phyloP scores from a whole-genome alignment of 1,140 invertebrate species.

The Leptopilina boulardi region DNA sequence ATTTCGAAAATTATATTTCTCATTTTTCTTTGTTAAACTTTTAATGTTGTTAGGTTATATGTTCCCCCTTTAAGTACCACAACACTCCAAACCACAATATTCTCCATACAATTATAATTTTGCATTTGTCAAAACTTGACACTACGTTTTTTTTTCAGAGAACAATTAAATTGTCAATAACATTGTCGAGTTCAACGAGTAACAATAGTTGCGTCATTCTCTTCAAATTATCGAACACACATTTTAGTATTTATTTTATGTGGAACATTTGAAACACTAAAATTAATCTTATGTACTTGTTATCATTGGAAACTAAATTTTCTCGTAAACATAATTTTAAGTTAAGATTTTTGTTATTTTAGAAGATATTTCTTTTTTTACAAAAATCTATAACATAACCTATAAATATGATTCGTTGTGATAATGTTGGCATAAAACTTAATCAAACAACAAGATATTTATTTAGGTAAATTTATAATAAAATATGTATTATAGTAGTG shows the following conservation, averaged over 20 bases:
- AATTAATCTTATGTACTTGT: neutral
- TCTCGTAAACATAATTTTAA: too few species aligned
- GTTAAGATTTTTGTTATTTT: too few species aligned
- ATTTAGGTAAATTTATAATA: too few species aligned
- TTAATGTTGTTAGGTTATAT: neutral
- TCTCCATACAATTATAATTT: constrained; percentile 2
- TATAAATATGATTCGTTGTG: too few species aligned
- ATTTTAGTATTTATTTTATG: neutral
- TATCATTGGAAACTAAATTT: too few species aligned
- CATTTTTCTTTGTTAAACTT: neutral
- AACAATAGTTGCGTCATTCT: constrained; percentile 4
- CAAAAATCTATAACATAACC: too few species aligned
- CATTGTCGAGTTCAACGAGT: neutral
- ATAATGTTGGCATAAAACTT: too few species aligned
- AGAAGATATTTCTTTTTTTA: too few species aligned
- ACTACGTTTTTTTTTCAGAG: neutral
- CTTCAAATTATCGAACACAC: neutral
- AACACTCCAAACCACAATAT: neutral
- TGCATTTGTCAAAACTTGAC: neutral
- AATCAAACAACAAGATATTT: too few species aligned
- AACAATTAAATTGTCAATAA: neutral
- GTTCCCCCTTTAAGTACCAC: neutral
- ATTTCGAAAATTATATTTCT: neutral
- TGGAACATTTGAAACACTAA: neutral
- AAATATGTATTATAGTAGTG: too few species aligned